Evolutionary conservation across 2,113 vertebrate species (phyloP).

Genomic region (Emydura subglobosa): DNA sequence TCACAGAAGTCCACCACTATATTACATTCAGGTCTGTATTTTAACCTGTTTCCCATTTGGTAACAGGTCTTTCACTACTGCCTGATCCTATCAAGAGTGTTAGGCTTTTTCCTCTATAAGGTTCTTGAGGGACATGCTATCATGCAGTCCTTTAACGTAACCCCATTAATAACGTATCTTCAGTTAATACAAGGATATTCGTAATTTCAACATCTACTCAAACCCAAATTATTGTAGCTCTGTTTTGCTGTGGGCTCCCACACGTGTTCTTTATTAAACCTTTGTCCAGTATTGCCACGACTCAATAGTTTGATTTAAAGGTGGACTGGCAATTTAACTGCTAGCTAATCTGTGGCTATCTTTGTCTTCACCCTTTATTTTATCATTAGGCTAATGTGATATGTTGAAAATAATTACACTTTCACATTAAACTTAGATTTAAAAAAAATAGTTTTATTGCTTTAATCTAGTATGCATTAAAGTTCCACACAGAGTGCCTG

Average conservation of each 20-base stretch:
- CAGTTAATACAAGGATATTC: conserved; percentile 11
- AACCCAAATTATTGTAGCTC: neutral
- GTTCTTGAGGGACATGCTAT: neutral
- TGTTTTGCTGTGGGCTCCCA: neutral
- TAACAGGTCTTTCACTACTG: neutral
- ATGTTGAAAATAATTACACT: conserved; percentile 12
- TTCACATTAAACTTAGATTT: conserved; percentile 37
- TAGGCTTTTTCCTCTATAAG: neutral
- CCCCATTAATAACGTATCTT: neutral
- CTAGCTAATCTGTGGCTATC: conserved; percentile 30
- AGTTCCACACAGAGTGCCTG: conserved; percentile 71
- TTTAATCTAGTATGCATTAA: conserved; percentile 69
- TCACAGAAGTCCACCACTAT: neutral
- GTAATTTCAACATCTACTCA: neutral
- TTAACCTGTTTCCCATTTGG: neutral
- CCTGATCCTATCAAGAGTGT: neutral
- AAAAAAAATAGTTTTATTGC: conserved; percentile 58
- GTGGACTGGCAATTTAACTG: neutral
- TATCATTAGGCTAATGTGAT: accelerated
- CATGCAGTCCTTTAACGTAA: conserved; percentile 5
- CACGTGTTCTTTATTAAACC: neutral
- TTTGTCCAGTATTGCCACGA: conserved; percentile 30
- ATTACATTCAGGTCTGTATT: neutral
- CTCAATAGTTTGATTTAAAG: neutral
- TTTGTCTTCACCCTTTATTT: conserved; percentile 30